phyloP scores from a whole-genome alignment of 1,140 invertebrate species.

The Meloidogyne exigua region DNA sequence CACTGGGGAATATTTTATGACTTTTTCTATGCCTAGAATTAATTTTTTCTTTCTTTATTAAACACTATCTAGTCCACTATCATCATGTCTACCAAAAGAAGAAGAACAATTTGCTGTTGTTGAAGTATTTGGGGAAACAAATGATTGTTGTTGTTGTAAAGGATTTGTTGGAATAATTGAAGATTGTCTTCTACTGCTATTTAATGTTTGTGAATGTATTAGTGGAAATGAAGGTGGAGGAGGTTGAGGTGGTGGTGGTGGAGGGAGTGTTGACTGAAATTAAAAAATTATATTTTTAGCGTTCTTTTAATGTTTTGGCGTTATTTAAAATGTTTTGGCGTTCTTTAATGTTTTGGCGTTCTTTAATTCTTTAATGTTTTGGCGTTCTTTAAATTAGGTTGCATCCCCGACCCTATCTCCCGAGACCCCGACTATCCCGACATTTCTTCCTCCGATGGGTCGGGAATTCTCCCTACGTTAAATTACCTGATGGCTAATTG shows the following conservation, averaged over 20 bases:
- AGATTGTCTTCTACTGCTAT: slow-evolving; percentile 7
- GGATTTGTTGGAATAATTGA: neutral
- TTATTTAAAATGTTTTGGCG: too few species aligned
- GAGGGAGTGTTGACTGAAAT: slow-evolving; percentile 6
- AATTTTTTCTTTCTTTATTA: neutral
- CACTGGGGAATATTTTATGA: slow-evolving; percentile 5
- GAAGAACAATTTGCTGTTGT: slow-evolving; percentile 4
- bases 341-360: too few species aligned
- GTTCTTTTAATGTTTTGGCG: neutral
- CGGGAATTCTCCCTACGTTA: too few species aligned
- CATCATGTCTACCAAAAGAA: slow-evolving; percentile 32
- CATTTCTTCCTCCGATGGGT: too few species aligned
- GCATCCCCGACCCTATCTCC: too few species aligned
- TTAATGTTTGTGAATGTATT: slow-evolving; percentile 13
- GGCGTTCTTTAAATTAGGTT: too few species aligned
- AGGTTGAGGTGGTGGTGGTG: neutral
- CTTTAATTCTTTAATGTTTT: too few species aligned
- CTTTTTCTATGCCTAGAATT: neutral
- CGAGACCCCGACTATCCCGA: too few species aligned
- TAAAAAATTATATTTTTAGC: neutral
- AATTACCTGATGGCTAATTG: neutral
- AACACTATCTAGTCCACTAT: slow-evolving; percentile 40
- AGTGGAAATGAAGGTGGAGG: slow-evolving; percentile 8
- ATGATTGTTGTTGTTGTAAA: slow-evolving; percentile 13
- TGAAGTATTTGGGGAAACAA: slow-evolving; percentile 31